Evolutionary conservation across 1,140 invertebrate genomes (phyloP).

Genomic region (Yoshiicerus persimilis): DNA sequence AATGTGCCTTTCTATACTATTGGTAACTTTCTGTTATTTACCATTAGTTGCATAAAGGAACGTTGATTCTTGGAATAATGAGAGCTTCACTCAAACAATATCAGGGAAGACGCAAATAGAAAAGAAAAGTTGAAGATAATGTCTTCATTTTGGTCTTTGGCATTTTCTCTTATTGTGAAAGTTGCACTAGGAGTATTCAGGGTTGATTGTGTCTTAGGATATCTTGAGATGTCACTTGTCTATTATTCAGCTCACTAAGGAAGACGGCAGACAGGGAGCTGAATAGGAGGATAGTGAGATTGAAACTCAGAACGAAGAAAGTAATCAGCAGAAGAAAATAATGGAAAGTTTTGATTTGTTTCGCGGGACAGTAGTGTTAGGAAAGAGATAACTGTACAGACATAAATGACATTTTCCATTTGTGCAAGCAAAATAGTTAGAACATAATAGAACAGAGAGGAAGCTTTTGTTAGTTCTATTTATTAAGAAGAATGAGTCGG

Average conservation of each 20-base stretch:
- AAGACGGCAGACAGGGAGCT: background rate
- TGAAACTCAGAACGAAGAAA: background rate
- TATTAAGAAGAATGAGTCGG: background rate
- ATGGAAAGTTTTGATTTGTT: constrained; percentile 11
- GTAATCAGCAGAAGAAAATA: constrained; percentile 6
- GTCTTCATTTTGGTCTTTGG: background rate
- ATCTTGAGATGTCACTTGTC: background rate
- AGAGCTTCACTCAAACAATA: background rate
- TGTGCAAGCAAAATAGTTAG: background rate
- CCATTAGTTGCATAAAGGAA: no score
- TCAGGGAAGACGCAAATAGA: background rate
- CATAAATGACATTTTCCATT: background rate
- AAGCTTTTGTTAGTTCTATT: background rate
- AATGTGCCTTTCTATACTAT: no score
- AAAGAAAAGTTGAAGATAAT: constrained; percentile 5
- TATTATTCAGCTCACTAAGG: background rate
- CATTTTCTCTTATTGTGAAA: background rate
- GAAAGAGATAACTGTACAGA: background rate
- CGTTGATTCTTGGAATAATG: background rate
- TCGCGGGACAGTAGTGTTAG: background rate
- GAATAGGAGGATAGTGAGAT: background rate
- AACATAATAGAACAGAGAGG: background rate
- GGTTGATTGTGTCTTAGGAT: background rate
- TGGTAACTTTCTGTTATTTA: no score
- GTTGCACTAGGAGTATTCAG: background rate